A percentile compares a stretch with the other conserved stretches of the same genome.
phyloP scores from a whole-genome alignment of 2,797 vertebrate species.

The Platyrinchus mystaceus region DNA sequence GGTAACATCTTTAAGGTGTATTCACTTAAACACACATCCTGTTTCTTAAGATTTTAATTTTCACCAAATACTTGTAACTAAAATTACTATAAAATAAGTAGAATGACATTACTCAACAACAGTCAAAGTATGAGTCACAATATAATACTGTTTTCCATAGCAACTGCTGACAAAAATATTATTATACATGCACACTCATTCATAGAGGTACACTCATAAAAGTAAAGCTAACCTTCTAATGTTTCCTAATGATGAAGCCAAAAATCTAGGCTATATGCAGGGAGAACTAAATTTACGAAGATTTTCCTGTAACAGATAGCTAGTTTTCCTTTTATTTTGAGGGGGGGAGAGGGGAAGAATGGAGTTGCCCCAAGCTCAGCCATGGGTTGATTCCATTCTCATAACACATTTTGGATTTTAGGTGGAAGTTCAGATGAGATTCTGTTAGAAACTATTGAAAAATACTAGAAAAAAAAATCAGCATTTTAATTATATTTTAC shows the following conservation, averaged over 20 bases:
- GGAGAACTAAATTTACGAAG: background rate
- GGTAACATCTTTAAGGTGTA: background rate
- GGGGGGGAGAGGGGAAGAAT: fast-evolving
- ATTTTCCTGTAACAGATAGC: background rate
- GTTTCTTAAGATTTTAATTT: background rate
- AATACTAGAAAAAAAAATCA: background rate
- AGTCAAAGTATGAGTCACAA: constrained; percentile 18
- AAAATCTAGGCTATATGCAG: background rate
- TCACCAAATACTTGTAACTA: background rate
- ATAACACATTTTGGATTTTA: background rate
- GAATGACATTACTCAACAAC: constrained; percentile 1
- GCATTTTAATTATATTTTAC: background rate
- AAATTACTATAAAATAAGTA: background rate
- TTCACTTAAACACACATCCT: background rate
- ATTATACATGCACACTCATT: background rate
- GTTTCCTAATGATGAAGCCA: background rate
- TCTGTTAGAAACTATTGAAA: background rate
- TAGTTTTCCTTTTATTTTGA: background rate
- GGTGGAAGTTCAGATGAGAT: background rate
- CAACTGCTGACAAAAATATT: background rate
- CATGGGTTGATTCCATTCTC: background rate
- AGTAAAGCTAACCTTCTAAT: background rate
- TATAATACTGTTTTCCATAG: background rate
- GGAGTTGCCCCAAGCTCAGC: background rate
- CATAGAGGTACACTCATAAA: background rate